phyloP scores from a whole-genome alignment of 1,140 invertebrate genomes.

The Drosophila carrolli region DNA sequence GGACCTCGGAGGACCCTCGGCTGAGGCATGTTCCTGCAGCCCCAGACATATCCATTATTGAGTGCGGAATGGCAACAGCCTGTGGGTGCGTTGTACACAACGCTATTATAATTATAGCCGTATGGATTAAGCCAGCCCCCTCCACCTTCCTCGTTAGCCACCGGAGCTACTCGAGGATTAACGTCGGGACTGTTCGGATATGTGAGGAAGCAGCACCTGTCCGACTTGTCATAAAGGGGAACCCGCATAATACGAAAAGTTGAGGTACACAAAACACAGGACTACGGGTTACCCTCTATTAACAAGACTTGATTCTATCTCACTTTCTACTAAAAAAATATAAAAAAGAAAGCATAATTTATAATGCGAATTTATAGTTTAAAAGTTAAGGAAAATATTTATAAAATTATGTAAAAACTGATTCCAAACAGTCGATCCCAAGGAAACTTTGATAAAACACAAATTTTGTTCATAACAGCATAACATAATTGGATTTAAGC shows the following conservation, averaged over 20 bases:
- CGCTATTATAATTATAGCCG: slow-evolving; percentile 52
- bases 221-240: slow-evolving; percentile 17
- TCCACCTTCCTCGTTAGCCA: background rate
- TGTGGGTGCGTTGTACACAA: slow-evolving; percentile 41
- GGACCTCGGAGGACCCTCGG: slow-evolving; percentile 6
- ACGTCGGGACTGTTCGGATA: background rate
- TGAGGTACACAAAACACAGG: too few relatives aligned
- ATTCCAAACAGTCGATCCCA: too few relatives aligned
- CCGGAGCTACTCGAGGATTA: slow-evolving; percentile 4
- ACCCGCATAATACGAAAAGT: background rate
- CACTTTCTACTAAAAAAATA: too few relatives aligned
- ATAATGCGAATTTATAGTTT: too few relatives aligned
- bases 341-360: too few relatives aligned
- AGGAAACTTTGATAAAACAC: too few relatives aligned
- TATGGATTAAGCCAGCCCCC: slow-evolving; percentile 16
- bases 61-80: slow-evolving; percentile 26
- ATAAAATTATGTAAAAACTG: too few relatives aligned
- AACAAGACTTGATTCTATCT: too few relatives aligned
- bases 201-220: slow-evolving; percentile 12
- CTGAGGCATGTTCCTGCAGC: slow-evolving; percentile 5
- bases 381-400: too few relatives aligned
- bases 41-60: slow-evolving; percentile 32
- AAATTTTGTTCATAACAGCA: too few relatives aligned
- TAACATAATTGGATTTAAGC: too few relatives aligned
- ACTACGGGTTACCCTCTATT: background rate